Evolutionary conservation across 2,113 vertebrate genomes (phyloP).

Genomic region (Anolis sagrei): DNA sequence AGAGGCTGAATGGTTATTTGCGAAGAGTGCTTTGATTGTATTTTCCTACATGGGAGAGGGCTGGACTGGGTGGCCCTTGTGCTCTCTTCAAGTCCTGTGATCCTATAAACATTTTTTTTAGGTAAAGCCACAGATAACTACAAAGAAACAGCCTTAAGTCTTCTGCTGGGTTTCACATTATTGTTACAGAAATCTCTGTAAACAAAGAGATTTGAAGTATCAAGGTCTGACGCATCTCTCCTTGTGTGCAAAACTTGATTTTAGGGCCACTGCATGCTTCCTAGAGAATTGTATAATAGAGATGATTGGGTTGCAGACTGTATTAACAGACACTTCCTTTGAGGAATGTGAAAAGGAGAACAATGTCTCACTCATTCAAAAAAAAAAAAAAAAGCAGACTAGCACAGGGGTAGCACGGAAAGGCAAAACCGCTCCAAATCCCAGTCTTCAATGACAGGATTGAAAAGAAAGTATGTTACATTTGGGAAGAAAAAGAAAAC

Average conservation of each 20-base stretch:
- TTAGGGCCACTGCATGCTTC: slow-evolving; percentile 56
- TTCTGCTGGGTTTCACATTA: slow-evolving; percentile 47
- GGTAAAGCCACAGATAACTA: not conserved
- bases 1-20: no score
- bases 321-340: slow-evolving; percentile 73
- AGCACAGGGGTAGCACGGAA: slow-evolving; percentile 45
- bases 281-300: slow-evolving; percentile 61
- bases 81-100: no score
- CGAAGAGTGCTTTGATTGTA: no score
- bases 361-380: slow-evolving; percentile 71
- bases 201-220: slow-evolving; percentile 54
- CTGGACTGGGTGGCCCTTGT: no score
- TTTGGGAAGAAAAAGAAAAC: not conserved
- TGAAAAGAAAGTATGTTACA: slow-evolving; percentile 19
- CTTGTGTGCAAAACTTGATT: slow-evolving; percentile 52
- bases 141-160: slow-evolving; percentile 6
- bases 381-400: slow-evolving; percentile 66
- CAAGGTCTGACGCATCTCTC: slow-evolving; percentile 53
- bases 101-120: rapidly evolving
- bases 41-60: no score
- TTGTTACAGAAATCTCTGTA: slow-evolving; percentile 56
- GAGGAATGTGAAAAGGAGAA: slow-evolving; percentile 68
- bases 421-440: no score
- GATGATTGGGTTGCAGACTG: slow-evolving; percentile 67
- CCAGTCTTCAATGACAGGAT: not conserved